A percentile compares a stretch with the other conserved stretches of the same genome.
Evolutionary conservation across 2,797 vertebrate species (phyloP).

Genomic region (Alauda arvensis): DNA sequence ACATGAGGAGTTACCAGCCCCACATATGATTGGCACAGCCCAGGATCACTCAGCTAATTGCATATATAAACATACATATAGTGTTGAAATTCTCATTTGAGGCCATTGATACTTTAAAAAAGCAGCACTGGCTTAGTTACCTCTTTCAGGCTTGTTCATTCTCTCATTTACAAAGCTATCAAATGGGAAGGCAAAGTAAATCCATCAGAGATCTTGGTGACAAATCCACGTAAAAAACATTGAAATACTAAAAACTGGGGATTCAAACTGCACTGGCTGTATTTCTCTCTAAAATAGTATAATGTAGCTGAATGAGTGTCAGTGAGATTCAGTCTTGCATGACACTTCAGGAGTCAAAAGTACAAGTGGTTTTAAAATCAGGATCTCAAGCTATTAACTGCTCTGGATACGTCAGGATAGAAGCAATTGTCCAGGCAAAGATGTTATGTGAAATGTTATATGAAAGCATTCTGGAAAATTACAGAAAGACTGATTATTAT

Average conservation of each 20-base stretch:
- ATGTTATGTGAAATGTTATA: not conserved
- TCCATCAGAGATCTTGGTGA: not conserved
- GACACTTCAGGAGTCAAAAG: not conserved
- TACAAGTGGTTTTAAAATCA: not conserved
- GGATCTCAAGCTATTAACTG: not conserved
- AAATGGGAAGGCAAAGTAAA: conserved; percentile 1
- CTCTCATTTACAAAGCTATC: not conserved
- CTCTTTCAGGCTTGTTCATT: not conserved
- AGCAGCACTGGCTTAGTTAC: not conserved
- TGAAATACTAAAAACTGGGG: not conserved
- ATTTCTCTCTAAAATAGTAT: not conserved
- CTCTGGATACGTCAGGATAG: not conserved
- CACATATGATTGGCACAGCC: not conserved
- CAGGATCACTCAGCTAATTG: not conserved
- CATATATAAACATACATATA: not conserved
- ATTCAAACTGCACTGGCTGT: not conserved
- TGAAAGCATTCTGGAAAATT: not conserved
- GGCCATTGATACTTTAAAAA: not conserved
- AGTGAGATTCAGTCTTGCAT: not conserved
- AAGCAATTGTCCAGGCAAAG: not conserved
- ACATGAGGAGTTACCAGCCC: not conserved
- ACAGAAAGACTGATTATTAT: not conserved
- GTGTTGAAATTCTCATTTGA: not conserved
- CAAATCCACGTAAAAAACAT: not conserved
- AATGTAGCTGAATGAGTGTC: not conserved